These are phyloP conservation scores for Rhingia campestris DNA, from an alignment of 2,888 invertebrate genomes.

Conservation along the genomic window DNA sequence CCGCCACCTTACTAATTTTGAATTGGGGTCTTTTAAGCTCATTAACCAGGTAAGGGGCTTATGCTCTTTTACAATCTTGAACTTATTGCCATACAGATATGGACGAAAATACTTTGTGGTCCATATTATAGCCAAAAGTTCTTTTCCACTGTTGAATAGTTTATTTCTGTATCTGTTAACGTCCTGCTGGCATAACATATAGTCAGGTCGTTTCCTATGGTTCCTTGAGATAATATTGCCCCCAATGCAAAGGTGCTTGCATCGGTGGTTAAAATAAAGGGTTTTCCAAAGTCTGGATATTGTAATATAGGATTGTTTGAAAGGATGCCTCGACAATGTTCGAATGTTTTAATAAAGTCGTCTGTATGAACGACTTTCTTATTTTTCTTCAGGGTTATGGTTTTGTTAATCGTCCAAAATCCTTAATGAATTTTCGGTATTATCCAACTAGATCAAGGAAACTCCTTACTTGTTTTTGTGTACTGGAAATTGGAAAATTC, in stretches of 20 bases:
- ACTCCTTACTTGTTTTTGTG: neutral
- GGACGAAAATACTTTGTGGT: constrained; percentile 1
- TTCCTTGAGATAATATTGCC: neutral
- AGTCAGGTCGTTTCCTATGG: neutral
- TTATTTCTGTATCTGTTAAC: neutral
- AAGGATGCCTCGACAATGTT: too few species aligned
- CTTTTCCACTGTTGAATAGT: neutral
- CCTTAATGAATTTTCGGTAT: constrained; percentile 6
- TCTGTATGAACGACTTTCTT: neutral
- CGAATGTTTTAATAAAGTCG: neutral
- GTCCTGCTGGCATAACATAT: constrained; percentile 8
- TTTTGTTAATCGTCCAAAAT: constrained; percentile 9
- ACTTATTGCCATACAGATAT: constrained; percentile 7
- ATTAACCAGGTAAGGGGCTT: too few species aligned
- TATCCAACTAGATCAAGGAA: constrained; percentile 1
- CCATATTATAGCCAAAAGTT: constrained; percentile 7
- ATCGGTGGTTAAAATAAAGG: neutral
- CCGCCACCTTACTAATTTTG: too few species aligned
- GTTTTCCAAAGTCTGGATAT: neutral
- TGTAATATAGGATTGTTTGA: neutral
- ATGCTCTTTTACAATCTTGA: too few species aligned
- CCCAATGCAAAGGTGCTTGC: neutral
- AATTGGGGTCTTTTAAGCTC: too few species aligned
- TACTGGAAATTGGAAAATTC: neutral
- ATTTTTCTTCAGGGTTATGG: neutral